A percentile compares a stretch with the other conserved stretches of the same genome.
phyloP scores from a whole-genome alignment of 2,888 invertebrate species.

The Anodontia alba region DNA sequence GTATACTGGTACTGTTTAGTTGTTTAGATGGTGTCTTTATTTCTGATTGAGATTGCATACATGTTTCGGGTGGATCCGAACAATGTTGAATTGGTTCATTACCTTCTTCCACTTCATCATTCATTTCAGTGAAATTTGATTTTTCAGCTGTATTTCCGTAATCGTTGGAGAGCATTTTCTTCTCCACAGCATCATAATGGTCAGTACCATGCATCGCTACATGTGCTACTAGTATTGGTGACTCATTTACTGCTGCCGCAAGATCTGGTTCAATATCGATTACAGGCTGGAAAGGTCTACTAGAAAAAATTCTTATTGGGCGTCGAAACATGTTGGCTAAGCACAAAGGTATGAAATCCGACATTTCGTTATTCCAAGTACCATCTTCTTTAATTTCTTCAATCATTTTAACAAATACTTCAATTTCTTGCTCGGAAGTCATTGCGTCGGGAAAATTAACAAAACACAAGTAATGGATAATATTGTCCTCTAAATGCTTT shows the following conservation, averaged over 20 bases:
- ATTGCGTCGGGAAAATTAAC: not conserved
- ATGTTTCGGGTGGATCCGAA: not conserved
- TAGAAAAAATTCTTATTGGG: not conserved
- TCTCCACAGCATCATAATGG: conserved; percentile 8
- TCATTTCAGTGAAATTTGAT: not conserved
- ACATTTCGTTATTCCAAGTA: not conserved
- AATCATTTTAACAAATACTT: not conserved
- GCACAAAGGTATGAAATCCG: not conserved
- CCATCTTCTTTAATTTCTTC: not conserved
- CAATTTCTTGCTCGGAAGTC: not conserved
- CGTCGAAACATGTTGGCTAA: not conserved
- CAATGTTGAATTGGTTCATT: not conserved
- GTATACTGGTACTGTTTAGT: not conserved
- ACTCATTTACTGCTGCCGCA: not conserved
- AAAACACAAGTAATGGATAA: no score
- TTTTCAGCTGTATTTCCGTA: not conserved
- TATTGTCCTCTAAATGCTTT: no score
- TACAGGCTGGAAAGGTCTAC: not conserved
- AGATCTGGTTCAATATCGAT: not conserved
- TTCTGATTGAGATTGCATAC: not conserved
- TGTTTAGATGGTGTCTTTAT: not conserved
- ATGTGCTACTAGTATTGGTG: not conserved
- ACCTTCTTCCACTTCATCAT: not conserved
- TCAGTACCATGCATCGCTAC: not conserved
- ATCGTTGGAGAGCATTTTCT: not conserved